These are phyloP conservation scores for Pseudorasbora parva DNA, from an alignment of 2,113 vertebrate genomes.

Conservation along the genomic window DNA sequence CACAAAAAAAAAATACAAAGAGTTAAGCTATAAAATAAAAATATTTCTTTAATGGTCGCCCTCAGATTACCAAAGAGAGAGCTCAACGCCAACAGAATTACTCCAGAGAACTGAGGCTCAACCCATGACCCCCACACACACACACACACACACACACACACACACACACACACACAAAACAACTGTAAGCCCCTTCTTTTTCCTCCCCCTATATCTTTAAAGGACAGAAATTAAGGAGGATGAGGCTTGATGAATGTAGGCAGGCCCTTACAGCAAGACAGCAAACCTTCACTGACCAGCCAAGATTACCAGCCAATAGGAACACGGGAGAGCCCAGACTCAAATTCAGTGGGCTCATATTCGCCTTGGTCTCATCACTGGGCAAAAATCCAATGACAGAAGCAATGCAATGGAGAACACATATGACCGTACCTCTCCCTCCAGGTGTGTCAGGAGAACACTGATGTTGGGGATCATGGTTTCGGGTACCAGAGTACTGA, in stretches of 20 bases:
- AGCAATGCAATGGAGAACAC: not conserved
- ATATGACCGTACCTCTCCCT: slow-evolving; percentile 84
- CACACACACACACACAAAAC: slow-evolving; percentile 9
- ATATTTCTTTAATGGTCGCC: not conserved
- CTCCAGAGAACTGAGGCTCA: slow-evolving; percentile 33
- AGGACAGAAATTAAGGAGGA: slow-evolving; percentile 2
- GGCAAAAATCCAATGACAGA: slow-evolving; percentile 2
- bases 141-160: slow-evolving; percentile 14
- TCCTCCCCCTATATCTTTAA: not conserved
- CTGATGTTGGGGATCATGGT: slow-evolving; percentile 89
- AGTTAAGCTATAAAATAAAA: too few relatives aligned
- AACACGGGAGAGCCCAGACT: slow-evolving; percentile 36
- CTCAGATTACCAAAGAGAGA: slow-evolving; percentile 54
- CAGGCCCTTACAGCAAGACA: slow-evolving; percentile 57
- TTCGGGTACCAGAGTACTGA: slow-evolving; percentile 81
- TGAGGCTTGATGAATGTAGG: slow-evolving; percentile 34
- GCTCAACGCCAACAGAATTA: slow-evolving; percentile 45
- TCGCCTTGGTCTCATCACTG: slow-evolving; percentile 62
- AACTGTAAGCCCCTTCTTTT: slow-evolving; percentile 36
- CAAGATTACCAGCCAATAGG: slow-evolving; percentile 58
- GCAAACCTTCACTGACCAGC: slow-evolving; percentile 46
- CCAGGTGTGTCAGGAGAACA: slow-evolving; percentile 86
- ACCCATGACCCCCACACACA: not conserved
- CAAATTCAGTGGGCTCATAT: slow-evolving; percentile 52
- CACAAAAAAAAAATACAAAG: too few relatives aligned